Base-by-base conservation (phyloP, 2,113 vertebrate genomes). In the Uria aalge region DNA sequence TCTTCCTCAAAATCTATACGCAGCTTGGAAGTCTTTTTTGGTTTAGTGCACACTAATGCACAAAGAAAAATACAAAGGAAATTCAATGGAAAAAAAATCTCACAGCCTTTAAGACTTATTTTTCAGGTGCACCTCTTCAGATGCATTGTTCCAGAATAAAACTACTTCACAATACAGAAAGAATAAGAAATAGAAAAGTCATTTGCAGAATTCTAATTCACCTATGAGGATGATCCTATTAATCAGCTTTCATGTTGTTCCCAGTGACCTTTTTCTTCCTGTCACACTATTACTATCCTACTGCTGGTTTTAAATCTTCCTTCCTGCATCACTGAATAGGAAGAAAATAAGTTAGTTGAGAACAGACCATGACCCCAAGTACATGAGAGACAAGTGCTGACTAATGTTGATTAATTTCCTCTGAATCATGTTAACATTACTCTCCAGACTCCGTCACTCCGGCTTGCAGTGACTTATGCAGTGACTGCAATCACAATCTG, bases 201-300 rank as follows among this genome's bases (percentile, higher is more conserved):
- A 72, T 89, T 72, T 81, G 22, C 45, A 78, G 60, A 90, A 88
- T 77, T 88, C 63, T 81, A 84, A 89, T 95, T 92, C 48, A 91
- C 38, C 71, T 85, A 4, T 43, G 40, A 73, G 47, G 59, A 85
- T 72, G 79, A 84, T 63, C 41, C 74, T 75, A 92, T 93, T 96
- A 95, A 95, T 95, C 92, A 96, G 64, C 38, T 92, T 93, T 88
- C 79, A 82, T 57, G 67, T 71, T 90, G 50, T 85, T 89, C 75
- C 48, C 50, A 73, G 53, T 90, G 95, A 90, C 91, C 82, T 95
- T 88, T 93, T 73, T 57, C 88, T 77, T 85, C 63, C 79, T 83
- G 63, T 69, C 71, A 85, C 40, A 52, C 22, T 36, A 79, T 81
- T 75, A 94, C 74, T 72, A 83, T 32, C 32, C 48, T 92, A 27